Percentiles rank a stretch among this genome's conserved stretches.
These are phyloP conservation scores for Stenchaetothrips biformis DNA, from an alignment of 2,888 invertebrate genomes.

Conservation along the genomic window DNA sequence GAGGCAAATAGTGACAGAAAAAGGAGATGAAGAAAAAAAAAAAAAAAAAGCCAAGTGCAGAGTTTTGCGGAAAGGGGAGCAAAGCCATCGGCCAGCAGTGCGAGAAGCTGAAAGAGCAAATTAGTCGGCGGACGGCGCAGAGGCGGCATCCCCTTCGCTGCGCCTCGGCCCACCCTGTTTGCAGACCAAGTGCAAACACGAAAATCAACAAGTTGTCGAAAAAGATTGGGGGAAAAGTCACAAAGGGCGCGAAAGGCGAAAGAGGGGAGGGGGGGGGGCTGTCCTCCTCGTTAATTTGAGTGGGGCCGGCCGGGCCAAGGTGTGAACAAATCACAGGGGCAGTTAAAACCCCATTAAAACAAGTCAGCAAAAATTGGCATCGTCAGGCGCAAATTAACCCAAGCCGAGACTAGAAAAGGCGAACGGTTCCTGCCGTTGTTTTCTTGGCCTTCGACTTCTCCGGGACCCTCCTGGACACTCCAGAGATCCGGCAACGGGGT, in stretches of 20 bases:
- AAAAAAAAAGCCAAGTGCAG: too few species aligned
- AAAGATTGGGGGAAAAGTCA: conserved; percentile 3
- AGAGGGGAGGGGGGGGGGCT: neutral
- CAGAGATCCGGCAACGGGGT: too few species aligned
- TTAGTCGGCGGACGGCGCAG: neutral
- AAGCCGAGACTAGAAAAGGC: too few species aligned
- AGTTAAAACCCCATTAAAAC: conserved; percentile 20
- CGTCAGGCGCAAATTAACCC: neutral
- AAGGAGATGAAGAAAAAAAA: neutral
- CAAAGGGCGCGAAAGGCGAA: neutral
- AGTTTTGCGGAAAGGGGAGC: too few species aligned
- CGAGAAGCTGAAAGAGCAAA: neutral
- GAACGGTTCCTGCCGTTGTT: too few species aligned
- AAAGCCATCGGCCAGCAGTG: neutral
- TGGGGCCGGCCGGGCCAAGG: neutral
- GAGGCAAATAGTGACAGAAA: too few species aligned
- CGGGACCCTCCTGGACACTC: too few species aligned
- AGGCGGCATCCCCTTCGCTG: neutral
- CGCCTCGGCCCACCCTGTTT: neutral
- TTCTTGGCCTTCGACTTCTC: too few species aligned
- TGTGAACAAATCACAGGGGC: conserved; percentile 12
- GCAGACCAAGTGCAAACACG: conserved; percentile 6
- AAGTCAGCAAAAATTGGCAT: conserved; percentile 4
- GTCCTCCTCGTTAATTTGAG: neutral
- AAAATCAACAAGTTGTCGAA: conserved; percentile 21